Conservation (phyloP, 2,797 vertebrate genomes). For the Monodelphis domestica region DNA sequence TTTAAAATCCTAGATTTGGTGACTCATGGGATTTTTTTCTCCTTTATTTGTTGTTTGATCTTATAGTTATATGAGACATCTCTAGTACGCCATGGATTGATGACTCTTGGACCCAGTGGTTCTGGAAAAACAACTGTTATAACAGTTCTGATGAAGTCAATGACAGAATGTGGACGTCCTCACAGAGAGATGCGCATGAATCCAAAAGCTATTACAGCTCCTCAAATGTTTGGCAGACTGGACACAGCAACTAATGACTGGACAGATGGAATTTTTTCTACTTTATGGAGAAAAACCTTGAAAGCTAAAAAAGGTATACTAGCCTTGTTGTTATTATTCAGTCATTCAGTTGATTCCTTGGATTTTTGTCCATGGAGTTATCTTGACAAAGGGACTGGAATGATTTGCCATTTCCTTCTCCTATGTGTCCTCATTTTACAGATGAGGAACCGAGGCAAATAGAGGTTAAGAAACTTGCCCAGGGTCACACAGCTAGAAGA, state of each 20-base stretch:
- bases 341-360: not conserved
- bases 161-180: slow-evolving; percentile 84
- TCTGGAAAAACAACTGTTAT: slow-evolving; percentile 86
- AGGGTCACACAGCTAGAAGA: not conserved
- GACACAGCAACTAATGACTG: slow-evolving; percentile 88
- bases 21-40: not conserved
- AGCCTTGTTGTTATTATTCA: not conserved
- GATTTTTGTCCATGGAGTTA: not conserved
- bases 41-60: not conserved
- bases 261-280: slow-evolving; percentile 89
- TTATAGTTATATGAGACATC: slow-evolving; percentile 86
- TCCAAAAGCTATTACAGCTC: slow-evolving; percentile 88
- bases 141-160: slow-evolving; percentile 84
- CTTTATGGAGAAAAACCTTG: slow-evolving; percentile 87
- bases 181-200: slow-evolving; percentile 88
- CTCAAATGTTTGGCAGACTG: slow-evolving; percentile 87
- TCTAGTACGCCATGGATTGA: slow-evolving; percentile 86
- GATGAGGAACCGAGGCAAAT: not conserved
- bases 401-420: too few relatives aligned
- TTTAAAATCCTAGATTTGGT: not conserved
- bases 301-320: slow-evolving; percentile 85
- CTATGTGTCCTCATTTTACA: not conserved
- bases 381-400: not conserved
- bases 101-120: slow-evolving; percentile 88
- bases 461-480: not conserved